Conservation (phyloP, 2,797 vertebrate species). For the Xenentodon cancila region DNA sequence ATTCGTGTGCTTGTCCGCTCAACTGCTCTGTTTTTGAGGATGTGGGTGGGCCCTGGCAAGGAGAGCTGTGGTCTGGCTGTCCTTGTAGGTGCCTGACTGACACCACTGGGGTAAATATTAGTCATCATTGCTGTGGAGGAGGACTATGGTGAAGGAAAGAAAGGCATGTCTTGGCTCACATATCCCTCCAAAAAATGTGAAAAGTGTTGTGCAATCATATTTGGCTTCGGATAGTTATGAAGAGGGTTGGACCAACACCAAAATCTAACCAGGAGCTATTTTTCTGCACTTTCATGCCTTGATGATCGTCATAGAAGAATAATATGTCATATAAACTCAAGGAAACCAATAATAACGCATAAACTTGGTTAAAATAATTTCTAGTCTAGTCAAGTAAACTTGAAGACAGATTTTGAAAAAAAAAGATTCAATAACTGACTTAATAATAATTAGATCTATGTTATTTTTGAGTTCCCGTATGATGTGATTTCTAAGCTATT, state of each 20-base stretch:
- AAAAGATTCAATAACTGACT: too few relatives aligned
- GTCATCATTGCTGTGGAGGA: conserved; percentile 55
- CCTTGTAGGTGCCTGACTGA: conserved; percentile 60
- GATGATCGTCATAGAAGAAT: too few relatives aligned
- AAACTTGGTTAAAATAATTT: too few relatives aligned
- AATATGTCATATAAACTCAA: too few relatives aligned
- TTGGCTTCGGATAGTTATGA: conserved; percentile 24
- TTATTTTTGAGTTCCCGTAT: too few relatives aligned
- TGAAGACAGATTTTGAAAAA: too few relatives aligned
- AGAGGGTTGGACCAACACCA: background rate
- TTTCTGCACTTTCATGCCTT: too few relatives aligned
- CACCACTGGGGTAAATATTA: conserved; percentile 68
- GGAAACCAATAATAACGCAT: too few relatives aligned
- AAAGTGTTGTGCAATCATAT: conserved; percentile 47
- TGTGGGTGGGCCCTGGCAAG: conserved; percentile 54
- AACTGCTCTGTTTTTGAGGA: conserved; percentile 53
- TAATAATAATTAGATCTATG: too few relatives aligned
- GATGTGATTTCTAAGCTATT: too few relatives aligned
- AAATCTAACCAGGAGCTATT: background rate
- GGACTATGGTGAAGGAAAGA: conserved; percentile 35
- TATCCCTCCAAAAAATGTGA: conserved; percentile 28
- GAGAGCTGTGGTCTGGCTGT: conserved; percentile 73
- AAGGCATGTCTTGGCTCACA: conserved; percentile 35
- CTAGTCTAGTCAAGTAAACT: too few relatives aligned
- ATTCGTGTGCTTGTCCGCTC: conserved; percentile 46